Evolutionary conservation across 1,140 invertebrate species (phyloP).

Genomic region (Diabrotica virgifera): DNA sequence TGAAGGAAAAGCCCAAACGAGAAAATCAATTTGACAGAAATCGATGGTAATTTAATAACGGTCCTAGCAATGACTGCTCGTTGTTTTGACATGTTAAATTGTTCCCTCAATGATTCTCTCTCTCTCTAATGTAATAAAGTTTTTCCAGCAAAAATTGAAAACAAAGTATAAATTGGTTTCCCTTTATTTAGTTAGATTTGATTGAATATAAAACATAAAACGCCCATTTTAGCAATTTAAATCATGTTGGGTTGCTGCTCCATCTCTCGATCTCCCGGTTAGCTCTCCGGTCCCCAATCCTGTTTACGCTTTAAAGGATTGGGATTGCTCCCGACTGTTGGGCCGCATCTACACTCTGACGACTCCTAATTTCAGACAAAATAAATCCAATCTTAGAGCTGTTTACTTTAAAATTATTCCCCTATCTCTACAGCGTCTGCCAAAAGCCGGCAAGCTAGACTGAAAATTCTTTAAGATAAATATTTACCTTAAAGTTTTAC

Average conservation of each 20-base stretch:
- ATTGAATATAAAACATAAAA: conserved; percentile 49
- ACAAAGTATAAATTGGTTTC: conserved; percentile 39
- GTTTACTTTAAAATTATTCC: background rate
- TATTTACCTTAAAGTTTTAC: no score
- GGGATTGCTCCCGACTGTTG: background rate
- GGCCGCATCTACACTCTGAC: background rate
- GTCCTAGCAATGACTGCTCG: conserved; percentile 34
- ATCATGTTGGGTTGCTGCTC: conserved; percentile 40
- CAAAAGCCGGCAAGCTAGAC: background rate
- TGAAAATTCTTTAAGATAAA: no score
- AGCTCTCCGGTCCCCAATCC: conserved; percentile 28
- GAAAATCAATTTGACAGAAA: conserved; percentile 38
- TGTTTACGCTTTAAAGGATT: conserved; percentile 15
- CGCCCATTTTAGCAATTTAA: conserved; percentile 50
- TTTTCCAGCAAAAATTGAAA: conserved; percentile 38
- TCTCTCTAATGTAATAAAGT: conserved; percentile 35
- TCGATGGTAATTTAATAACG: conserved; percentile 38
- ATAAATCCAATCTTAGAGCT: background rate
- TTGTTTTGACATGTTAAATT: conserved; percentile 37
- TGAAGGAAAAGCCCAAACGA: conserved; percentile 6
- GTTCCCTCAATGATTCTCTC: conserved; percentile 31
- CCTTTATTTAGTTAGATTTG: conserved; percentile 39
- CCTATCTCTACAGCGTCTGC: background rate
- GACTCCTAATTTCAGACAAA: background rate
- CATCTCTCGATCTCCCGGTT: conserved; percentile 21